Base-by-base conservation (phyloP, 2,888 invertebrate species). In the Acronicta alni region DNA sequence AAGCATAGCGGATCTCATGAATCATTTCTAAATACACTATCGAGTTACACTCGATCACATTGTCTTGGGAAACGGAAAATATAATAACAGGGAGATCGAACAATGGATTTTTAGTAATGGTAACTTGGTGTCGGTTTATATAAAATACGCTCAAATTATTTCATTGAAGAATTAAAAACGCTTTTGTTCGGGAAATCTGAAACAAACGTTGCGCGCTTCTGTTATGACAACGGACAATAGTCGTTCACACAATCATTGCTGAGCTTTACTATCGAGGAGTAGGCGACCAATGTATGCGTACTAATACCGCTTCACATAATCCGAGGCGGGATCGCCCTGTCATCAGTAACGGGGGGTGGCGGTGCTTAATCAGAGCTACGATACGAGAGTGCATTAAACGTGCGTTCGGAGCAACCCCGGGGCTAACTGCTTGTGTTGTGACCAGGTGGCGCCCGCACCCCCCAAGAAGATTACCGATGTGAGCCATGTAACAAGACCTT, bases 401-500 rank as follows among this genome's bases (percentile, higher is more conserved):
- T 89, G 91, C 90, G 90, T 90, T 87, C 89, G 87, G 88, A 90
- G 91, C 91, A 88, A 89, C 91, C 84, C 86, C 79, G 91, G 93
- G 93, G 93, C 92, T 94, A 93, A 93, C 92, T 88, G 91, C 92
- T 93, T 92, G 90, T 93, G 92, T 93, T 92, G 92, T 94, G 89
- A 96, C 95, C 96, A 96, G 96, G 96, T 95, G 95, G 95, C 94
- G 95, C 96, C 96, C 95, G 96, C 95, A 94, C 94, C 95, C 96
- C 96, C 95, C 96, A 96, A 93, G 97, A 97, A 95, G 97, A 97
- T 95, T 97, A 97, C 96, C 96, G 97, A 93, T 97, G 97, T 95
- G 97, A 97, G 95, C 97, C 97, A 85, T 97, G 97, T 97, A 97
- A 97, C 96, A 97, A 97, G 96, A 97, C 97, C 94, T 95, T 97